Evolutionary conservation across 2,797 vertebrate species (phyloP), one percentile per base, ranked within the genome.

Genomic region (Oreochromis grahami): DNA sequence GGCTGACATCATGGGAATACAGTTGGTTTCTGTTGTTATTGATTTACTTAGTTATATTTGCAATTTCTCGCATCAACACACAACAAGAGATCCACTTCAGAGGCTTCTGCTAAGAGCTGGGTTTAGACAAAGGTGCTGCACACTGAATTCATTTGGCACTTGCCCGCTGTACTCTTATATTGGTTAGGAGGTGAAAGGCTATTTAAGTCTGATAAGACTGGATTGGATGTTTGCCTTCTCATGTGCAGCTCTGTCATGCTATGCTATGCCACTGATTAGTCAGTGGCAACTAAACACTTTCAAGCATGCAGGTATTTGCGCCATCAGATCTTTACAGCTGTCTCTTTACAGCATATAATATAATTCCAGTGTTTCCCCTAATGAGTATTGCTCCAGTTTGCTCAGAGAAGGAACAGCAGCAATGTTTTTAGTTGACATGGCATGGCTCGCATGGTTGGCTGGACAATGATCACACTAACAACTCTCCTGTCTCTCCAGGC

Each of bases 401-500:
- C 50, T 84, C 29, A 26, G 80, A 82, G 19, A 51, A 76, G 32
- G 34, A 81, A 45, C 58, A 8, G 24, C 50, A 4, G 12, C 8
- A 10, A 15, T 76, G 14, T 56, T 63, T 84, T 80, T n/a, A 78
- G 53, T 41, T 55, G 12, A 58, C 32, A 63, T 79, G 43, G 6
- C 56, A 76, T 4, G 15, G 7, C 76, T 83, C 14, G 7, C 43
- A 29, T 70, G 74, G 52, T 78, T 77, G 4, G 77, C 83, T 72
- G 14, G 19, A 63, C 52, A 74, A 17, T 65, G 78, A 83, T 80
- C 78, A 32, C 48, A 41, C 81, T 77, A 53, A 84, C 80, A 85
- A n/a, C 48, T 76, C 52, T 60, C 51, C 10, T 96, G 26, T 32
- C 80, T 95, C 95, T 96, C 74, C 96, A 99, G 98, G 98, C 98